phyloP scores from a whole-genome alignment of 2,888 invertebrate genomes.

The Chrysomela aeneicollis region DNA sequence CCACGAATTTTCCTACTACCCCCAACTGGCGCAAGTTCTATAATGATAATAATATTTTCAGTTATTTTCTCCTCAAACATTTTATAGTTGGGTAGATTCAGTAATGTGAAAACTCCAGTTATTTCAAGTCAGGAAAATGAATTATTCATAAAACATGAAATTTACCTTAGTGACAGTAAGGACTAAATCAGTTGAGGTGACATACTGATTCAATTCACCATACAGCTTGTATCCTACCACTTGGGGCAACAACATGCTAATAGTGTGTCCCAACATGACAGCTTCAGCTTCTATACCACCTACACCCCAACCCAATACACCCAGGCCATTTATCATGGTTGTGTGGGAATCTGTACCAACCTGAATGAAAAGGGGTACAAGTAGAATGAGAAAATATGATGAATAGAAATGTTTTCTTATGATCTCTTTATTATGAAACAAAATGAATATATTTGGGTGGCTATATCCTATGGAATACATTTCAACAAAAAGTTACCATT shows the following conservation, averaged over 20 bases:
- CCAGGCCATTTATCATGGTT: slow-evolving; percentile 98
- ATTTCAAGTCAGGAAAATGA: no score
- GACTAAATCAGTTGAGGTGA: slow-evolving; percentile 96
- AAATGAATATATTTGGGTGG: no score
- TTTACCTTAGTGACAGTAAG: slow-evolving; percentile 93
- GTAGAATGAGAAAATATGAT: slow-evolving; percentile 23
- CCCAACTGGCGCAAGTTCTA: slow-evolving; percentile 85
- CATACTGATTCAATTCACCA: slow-evolving; percentile 81
- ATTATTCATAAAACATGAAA: no score
- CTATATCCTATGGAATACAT: no score
- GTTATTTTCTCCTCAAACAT: neutral
- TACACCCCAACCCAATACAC: slow-evolving; percentile 96
- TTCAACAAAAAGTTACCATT: no score
- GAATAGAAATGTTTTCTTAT: no score
- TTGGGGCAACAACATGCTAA: slow-evolving; percentile 94
- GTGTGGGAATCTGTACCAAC: slow-evolving; percentile 98
- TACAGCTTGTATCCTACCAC: slow-evolving; percentile 93
- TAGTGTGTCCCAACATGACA: slow-evolving; percentile 97
- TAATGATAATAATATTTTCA: slow-evolving; percentile 39
- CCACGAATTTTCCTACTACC: slow-evolving; percentile 98
- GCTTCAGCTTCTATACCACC: slow-evolving; percentile 98
- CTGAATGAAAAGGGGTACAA: slow-evolving; percentile 55
- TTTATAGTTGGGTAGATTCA: neutral
- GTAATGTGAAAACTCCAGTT: no score
- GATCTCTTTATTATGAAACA: no score